Conservation (phyloP, 1,140 invertebrate genomes). For the Bicyclus anynana region DNA sequence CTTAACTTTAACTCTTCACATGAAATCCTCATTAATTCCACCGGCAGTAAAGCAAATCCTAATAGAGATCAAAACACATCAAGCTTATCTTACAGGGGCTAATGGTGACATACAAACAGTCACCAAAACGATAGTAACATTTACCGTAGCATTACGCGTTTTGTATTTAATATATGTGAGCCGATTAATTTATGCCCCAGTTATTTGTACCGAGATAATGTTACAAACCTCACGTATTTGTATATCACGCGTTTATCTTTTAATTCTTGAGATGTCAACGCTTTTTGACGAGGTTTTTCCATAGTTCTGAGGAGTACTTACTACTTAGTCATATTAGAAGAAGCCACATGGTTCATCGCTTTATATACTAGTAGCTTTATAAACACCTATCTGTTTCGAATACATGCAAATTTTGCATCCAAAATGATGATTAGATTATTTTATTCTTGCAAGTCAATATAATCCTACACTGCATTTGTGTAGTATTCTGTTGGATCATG, state of each 20-base stretch:
- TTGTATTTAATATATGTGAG: slow-evolving; percentile 57
- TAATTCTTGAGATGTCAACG: slow-evolving; percentile 70
- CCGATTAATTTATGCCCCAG: slow-evolving; percentile 66
- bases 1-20: neutral
- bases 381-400: no score
- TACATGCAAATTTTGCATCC: no score
- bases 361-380: no score
- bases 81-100: slow-evolving; percentile 39
- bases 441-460: no score
- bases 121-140: slow-evolving; percentile 63
- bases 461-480: no score
- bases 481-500: no score
- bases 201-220: slow-evolving; percentile 70
- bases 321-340: neutral
- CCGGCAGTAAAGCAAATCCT: slow-evolving; percentile 21
- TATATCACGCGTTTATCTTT: slow-evolving; percentile 68
- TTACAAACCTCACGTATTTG: slow-evolving; percentile 65
- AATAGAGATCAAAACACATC: slow-evolving; percentile 29
- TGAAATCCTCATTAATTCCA: slow-evolving; percentile 10
- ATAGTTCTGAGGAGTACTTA: neutral
- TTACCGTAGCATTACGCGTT: slow-evolving; percentile 63
- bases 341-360: no score
- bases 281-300: slow-evolving; percentile 41
- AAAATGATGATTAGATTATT: no score
- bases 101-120: slow-evolving; percentile 53